A percentile compares a stretch with the other conserved stretches of the same genome.
Conservation (phyloP, 2,797 vertebrate species). For the Linurgus olivaceus region DNA sequence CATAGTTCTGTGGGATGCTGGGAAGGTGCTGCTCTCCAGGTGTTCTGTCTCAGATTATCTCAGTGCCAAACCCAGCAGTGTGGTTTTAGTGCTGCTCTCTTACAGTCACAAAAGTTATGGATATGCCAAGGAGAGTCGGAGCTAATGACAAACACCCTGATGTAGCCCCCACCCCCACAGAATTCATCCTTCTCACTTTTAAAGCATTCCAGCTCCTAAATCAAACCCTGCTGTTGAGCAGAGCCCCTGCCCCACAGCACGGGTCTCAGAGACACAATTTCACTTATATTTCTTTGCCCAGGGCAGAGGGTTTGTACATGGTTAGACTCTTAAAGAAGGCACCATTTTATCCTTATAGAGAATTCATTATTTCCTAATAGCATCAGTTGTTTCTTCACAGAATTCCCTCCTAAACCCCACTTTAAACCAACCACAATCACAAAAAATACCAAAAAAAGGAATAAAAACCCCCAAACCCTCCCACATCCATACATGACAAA, state of each 20-base stretch:
- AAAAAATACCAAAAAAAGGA: not conserved
- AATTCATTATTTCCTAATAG: not conserved
- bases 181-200: not conserved
- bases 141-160: not conserved
- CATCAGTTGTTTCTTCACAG: not conserved
- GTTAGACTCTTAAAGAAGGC: not conserved
- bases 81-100: not conserved
- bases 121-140: not conserved
- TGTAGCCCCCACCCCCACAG: not conserved
- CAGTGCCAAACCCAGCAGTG: not conserved
- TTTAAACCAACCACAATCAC: not conserved
- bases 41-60: not conserved
- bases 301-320: not conserved
- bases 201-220: not conserved
- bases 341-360: not conserved
- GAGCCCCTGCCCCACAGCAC: not conserved
- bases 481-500: not conserved
- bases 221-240: not conserved
- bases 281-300: not conserved
- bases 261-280: not conserved
- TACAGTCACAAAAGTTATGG: not conserved
- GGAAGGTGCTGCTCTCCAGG: not conserved
- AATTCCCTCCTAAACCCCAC: fast-evolving
- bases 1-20: not conserved
- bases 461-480: fast-evolving